These are phyloP conservation scores for Episyrphus balteatus DNA, from an alignment of 1,140 invertebrate species.

Conservation along the genomic window DNA sequence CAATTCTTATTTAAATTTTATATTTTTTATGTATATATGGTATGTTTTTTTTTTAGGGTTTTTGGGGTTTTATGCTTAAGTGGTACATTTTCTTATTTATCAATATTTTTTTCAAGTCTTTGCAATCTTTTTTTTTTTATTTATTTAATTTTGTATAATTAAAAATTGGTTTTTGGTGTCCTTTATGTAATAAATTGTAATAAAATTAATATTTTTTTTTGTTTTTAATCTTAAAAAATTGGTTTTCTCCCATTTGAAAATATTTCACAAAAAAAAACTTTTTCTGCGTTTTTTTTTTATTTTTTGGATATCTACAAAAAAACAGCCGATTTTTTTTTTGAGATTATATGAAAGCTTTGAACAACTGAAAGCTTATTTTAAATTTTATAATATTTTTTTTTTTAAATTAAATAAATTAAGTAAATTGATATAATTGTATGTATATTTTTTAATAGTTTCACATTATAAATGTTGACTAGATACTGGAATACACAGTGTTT, in stretches of 20 bases:
- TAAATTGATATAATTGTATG: conserved; percentile 3
- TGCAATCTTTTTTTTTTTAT: too few relatives aligned
- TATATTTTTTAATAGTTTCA: neutral
- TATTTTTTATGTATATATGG: too few relatives aligned
- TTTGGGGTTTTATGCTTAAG: too few relatives aligned
- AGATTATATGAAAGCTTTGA: neutral
- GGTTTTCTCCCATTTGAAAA: neutral
- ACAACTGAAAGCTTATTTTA: neutral
- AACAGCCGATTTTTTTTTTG: neutral
- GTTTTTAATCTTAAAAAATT: neutral
- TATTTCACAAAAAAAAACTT: neutral
- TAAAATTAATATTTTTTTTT: conserved; percentile 4
- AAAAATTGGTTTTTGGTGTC: too few relatives aligned
- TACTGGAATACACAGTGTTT: too few relatives aligned
- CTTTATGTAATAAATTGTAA: conserved; percentile 13
- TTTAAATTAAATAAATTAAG: conserved; percentile 20
- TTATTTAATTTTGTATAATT: too few relatives aligned
- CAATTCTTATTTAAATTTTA: too few relatives aligned
- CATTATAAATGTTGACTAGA: too few relatives aligned
- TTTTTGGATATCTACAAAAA: conserved; percentile 14
- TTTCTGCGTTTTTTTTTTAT: neutral
- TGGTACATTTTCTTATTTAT: too few relatives aligned
- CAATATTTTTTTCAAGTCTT: too few relatives aligned
- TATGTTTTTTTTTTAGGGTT: too few relatives aligned
- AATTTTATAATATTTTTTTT: neutral